Percentiles rank a stretch among this genome's conserved stretches.
Evolutionary conservation across 2,888 invertebrate genomes (phyloP).

Genomic region (Lottia scabra): DNA sequence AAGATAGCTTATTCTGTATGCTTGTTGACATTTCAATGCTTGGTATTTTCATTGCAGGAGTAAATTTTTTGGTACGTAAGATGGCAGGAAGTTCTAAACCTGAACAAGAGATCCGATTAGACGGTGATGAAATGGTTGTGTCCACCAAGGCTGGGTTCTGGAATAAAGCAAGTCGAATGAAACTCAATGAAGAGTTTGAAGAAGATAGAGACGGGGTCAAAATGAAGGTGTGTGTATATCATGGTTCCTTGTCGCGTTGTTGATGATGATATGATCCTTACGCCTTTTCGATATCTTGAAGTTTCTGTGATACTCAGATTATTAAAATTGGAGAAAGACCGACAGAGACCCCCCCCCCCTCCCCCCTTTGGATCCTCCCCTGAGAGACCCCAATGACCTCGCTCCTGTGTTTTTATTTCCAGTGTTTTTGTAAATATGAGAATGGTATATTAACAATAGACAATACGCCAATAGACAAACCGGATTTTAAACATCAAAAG

Average conservation of each 20-base stretch:
- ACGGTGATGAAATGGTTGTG: conserved; percentile 30
- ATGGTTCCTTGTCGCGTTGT: too few relatives aligned
- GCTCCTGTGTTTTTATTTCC: background rate
- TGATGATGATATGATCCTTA: too few relatives aligned
- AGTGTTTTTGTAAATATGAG: conserved; percentile 37
- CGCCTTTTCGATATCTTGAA: too few relatives aligned
- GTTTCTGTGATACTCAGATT: too few relatives aligned
- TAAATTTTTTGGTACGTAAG: conserved; percentile 43
- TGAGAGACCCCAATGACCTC: too few relatives aligned
- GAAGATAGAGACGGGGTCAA: conserved; percentile 36
- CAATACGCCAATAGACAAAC: conserved; percentile 29
- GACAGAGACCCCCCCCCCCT: too few relatives aligned
- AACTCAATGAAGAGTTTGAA: conserved; percentile 42
- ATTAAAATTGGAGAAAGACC: too few relatives aligned
- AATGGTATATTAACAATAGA: conserved; percentile 39
- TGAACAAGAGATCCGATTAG: conserved; percentile 26
- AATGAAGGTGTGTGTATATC: conserved; percentile 33
- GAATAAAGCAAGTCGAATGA: conserved; percentile 36
- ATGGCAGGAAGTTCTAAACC: conserved; percentile 43
- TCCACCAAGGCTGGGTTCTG: conserved; percentile 41
- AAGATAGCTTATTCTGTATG: too few relatives aligned
- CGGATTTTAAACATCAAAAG: conserved; percentile 9
- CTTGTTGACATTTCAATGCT: background rate
- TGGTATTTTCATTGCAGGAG: conserved; percentile 31
- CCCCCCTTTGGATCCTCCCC: too few relatives aligned